Evolutionary conservation across 2,113 vertebrate species (phyloP), one percentile per base, ranked within the genome.

Genomic region (Poeciliopsis occidentalis): DNA sequence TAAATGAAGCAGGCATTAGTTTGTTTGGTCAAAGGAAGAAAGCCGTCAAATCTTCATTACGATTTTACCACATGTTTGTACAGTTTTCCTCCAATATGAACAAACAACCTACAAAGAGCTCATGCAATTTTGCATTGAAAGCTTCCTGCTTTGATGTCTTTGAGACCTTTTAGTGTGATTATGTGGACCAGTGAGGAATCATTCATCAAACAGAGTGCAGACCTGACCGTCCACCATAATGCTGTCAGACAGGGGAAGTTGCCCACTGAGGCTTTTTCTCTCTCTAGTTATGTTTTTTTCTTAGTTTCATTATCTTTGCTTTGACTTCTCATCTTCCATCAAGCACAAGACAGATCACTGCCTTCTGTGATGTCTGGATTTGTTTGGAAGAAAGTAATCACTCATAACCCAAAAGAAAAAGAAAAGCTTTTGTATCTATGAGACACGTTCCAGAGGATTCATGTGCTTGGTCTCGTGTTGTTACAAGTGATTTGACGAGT

Each of bases 321-420:
- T 89, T 86, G 86, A 76, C 81, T 87, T 64, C 67, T 54, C 4
- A 64, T 79, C 32, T 85, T 32, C 44, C 72, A 81, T 75, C 71
- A 67, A 75, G 54, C 61, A 63, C 74, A 71, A 22, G 60, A 44
- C 27, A 67, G 73, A 76, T 76, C 71, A 57, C 31, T 79, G 61
- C 47, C 76, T 71, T 78, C 80, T 85, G 60, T 70, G 65, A 76
- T 88, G 73, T 82, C 87, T 89, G 68, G 47, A 75, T 60, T 26
- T 57, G 1, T 39, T 78, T 13, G 41, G 17, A 47, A 19, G 17
- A 31, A 32, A 57, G 31, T 61, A 80, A 75, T 78, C 30, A 30
- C 27, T 71, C 31, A n/a, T 11, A 29, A 69, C n/a, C 51, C 17
- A 60, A 54, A 57, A 11, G 8, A 57, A n/a, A n/a, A 64, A 30